phyloP scores from a whole-genome alignment of 2,797 vertebrate species.

The Sebastes kiyomatsui region DNA sequence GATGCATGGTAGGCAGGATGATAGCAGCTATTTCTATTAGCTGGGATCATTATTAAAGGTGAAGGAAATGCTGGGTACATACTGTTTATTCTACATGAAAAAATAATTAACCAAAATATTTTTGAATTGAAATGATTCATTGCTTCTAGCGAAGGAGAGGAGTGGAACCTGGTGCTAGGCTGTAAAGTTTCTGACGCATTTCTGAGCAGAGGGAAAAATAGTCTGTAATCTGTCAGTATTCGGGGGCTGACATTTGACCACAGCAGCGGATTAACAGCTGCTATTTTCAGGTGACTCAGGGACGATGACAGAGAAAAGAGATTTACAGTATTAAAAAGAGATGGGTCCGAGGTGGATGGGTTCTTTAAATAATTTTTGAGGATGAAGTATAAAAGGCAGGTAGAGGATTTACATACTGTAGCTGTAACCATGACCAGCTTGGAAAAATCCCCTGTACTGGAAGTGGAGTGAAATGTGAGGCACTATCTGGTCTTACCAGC shows the following conservation, averaged over 20 bases:
- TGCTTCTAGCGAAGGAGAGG: not conserved
- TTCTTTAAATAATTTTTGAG: slow-evolving; percentile 44
- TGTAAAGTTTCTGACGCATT: not conserved
- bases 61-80: not conserved
- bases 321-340: slow-evolving; percentile 38
- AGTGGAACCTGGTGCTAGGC: not conserved
- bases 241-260: slow-evolving; percentile 21
- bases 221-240: slow-evolving; percentile 16
- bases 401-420: slow-evolving; percentile 46
- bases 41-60: slow-evolving; percentile 4
- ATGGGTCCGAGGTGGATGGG: slow-evolving; percentile 15
- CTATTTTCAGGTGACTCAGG: slow-evolving; percentile 31
- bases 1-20: not conserved
- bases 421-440: slow-evolving; percentile 24
- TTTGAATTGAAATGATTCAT: slow-evolving; percentile 23
- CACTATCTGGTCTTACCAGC: slow-evolving; percentile 28
- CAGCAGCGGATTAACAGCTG: slow-evolving; percentile 26
- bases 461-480: slow-evolving; percentile 14
- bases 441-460: slow-evolving; percentile 27
- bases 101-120: not conserved
- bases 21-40: not conserved
- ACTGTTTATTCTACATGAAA: not conserved
- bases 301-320: slow-evolving; percentile 15
- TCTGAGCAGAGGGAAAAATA: slow-evolving; percentile 14
- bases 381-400: slow-evolving; percentile 38